A percentile compares a stretch with the other conserved stretches of the same genome.
Conservation (phyloP, 2,113 vertebrate genomes). For the Amblyopsis rosae region DNA sequence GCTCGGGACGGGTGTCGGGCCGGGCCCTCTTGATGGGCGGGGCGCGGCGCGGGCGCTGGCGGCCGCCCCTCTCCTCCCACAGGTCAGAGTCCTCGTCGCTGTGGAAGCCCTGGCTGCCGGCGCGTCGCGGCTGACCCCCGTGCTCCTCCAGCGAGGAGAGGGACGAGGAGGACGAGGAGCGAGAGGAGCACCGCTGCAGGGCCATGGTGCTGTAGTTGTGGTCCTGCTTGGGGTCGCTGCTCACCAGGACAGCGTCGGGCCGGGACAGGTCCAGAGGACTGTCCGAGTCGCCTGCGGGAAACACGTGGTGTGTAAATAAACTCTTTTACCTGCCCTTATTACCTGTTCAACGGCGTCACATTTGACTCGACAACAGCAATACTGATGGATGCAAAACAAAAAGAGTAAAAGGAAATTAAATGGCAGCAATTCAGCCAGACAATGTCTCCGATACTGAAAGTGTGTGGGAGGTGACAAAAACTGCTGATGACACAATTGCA, state of each 20-base stretch:
- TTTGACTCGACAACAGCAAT: too few relatives aligned
- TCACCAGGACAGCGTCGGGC: conserved; percentile 78
- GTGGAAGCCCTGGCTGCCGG: conserved; percentile 91
- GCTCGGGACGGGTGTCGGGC: conserved; percentile 84
- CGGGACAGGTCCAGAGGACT: conserved; percentile 79
- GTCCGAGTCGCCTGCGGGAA: conserved; percentile 73
- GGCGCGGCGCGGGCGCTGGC: conserved; percentile 66
- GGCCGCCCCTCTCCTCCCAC: conserved; percentile 80
- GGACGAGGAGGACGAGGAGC: conserved; percentile 84
- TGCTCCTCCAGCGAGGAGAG: conserved; percentile 86
- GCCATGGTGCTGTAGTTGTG: conserved; percentile 96
- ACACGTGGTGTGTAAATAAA: background rate
- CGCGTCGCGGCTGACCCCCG: conserved; percentile 82
- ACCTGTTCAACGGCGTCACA: too few relatives aligned
- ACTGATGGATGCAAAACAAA: too few relatives aligned
- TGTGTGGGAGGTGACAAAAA: too few relatives aligned
- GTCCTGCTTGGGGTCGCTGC: conserved; percentile 91
- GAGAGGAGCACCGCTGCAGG: conserved; percentile 85
- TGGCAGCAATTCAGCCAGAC: too few relatives aligned
- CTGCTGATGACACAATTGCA: too few relatives aligned
- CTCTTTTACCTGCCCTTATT: too few relatives aligned
- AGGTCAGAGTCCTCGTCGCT: conserved; percentile 90
- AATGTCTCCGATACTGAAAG: too few relatives aligned
- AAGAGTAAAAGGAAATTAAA: too few relatives aligned
- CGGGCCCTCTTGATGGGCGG: conserved; percentile 72